Conservation (phyloP, 2,113 vertebrate genomes). For the Zapornia atra region DNA sequence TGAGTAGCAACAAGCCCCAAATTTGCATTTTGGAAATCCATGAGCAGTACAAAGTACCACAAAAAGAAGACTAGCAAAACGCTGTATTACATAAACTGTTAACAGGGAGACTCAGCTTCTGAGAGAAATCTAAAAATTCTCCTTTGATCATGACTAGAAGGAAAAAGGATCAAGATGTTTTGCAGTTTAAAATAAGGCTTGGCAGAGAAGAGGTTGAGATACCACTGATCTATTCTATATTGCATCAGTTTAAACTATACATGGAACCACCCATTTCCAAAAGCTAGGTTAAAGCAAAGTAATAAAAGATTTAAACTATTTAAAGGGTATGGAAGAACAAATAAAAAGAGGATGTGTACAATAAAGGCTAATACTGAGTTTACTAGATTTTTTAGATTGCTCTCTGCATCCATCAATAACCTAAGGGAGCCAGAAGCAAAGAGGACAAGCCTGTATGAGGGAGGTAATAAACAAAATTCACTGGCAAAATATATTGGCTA, state of each 20-base stretch:
- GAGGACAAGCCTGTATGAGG: background rate
- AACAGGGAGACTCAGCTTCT: background rate
- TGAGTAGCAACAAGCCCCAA: background rate
- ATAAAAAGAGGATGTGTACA: background rate
- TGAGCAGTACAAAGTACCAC: background rate
- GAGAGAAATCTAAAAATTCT: constrained; percentile 14
- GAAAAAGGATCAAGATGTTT: background rate
- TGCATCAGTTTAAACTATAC: background rate
- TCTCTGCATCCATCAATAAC: background rate
- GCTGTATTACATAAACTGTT: background rate
- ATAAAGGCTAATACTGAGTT: background rate
- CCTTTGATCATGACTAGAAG: constrained; percentile 7
- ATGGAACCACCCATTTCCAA: background rate
- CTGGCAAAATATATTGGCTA: background rate
- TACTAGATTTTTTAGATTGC: no score
- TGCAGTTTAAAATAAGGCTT: constrained; percentile 13
- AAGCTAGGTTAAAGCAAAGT: background rate
- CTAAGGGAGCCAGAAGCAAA: background rate
- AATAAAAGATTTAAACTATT: background rate
- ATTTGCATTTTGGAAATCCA: constrained; percentile 1
- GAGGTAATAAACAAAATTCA: background rate
- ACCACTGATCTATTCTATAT: background rate
- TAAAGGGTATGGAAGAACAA: constrained; percentile 7
- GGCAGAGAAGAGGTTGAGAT: background rate
- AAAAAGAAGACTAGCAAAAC: background rate